These are phyloP conservation scores for Pseudois nayaur DNA, from an alignment of 2,113 vertebrate genomes.

Conservation along the genomic window DNA sequence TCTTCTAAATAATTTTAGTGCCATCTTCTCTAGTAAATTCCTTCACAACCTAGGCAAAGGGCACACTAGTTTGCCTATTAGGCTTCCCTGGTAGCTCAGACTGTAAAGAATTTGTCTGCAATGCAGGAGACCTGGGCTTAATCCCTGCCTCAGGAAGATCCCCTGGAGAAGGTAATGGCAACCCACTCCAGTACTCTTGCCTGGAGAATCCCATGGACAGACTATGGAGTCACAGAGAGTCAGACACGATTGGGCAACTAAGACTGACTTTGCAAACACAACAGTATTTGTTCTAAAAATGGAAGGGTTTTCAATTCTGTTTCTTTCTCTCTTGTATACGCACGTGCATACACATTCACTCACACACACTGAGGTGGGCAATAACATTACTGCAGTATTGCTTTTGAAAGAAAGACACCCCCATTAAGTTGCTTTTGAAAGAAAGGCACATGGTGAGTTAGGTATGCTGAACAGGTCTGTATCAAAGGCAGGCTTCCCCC, in stretches of 20 bases:
- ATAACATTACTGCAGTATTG: conserved; percentile 47
- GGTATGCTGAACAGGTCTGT: conserved; percentile 72
- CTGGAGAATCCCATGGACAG: not conserved
- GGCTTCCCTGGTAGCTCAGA: not conserved
- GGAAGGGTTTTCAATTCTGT: not conserved
- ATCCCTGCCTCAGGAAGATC: not conserved
- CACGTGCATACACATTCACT: not conserved
- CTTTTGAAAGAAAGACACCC: conserved; percentile 62
- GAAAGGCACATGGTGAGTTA: conserved; percentile 63
- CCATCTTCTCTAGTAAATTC: not conserved
- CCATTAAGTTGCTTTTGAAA: conserved; percentile 53
- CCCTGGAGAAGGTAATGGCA: not conserved
- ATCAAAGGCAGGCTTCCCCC: conserved; percentile 77
- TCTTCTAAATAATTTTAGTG: not conserved
- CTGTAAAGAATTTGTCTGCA: not conserved
- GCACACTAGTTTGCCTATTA: not conserved
- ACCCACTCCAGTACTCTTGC: not conserved
- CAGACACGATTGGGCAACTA: not conserved
- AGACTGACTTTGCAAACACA: not conserved
- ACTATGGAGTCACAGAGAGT: not conserved
- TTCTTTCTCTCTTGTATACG: not conserved
- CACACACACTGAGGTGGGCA: not conserved
- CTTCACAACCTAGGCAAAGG: not conserved
- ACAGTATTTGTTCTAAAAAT: not conserved
- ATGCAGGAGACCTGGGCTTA: not conserved